These are phyloP conservation scores for Auanema freiburgensis DNA, from an alignment of 2,888 invertebrate species.

Conservation along the genomic window DNA sequence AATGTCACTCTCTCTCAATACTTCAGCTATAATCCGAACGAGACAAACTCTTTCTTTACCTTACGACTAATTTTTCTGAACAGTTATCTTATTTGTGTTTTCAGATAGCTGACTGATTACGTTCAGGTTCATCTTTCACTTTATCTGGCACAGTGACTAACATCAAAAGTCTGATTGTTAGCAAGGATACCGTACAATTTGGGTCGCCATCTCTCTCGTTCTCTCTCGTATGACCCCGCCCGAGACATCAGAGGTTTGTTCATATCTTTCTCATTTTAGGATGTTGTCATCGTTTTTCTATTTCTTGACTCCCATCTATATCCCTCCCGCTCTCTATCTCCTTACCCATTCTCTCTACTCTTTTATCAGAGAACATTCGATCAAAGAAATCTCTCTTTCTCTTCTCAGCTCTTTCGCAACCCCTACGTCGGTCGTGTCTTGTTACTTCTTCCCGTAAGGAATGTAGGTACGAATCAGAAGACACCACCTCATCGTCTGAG, in stretches of 20 bases:
- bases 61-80: too few relatives aligned
- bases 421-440: too few relatives aligned
- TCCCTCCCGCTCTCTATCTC: neutral
- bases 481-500: too few relatives aligned
- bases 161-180: neutral
- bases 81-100: neutral
- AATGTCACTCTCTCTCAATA: too few relatives aligned
- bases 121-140: constrained; percentile 6
- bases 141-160: neutral
- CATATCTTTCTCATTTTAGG: neutral
- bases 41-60: too few relatives aligned
- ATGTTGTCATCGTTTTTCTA: neutral
- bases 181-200: constrained; percentile 14
- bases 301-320: neutral
- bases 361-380: too few relatives aligned
- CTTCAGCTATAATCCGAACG: too few relatives aligned
- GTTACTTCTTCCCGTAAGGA: too few relatives aligned
- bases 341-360: neutral
- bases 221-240: constrained; percentile 21
- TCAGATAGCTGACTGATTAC: neutral
- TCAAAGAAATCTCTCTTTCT: too few relatives aligned
- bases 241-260: constrained; percentile 16
- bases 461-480: too few relatives aligned
- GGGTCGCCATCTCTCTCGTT: constrained; percentile 18
- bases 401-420: too few relatives aligned